These are phyloP conservation scores for Mamestra configurata DNA, from an alignment of 1,140 invertebrate genomes.

Conservation along the genomic window DNA sequence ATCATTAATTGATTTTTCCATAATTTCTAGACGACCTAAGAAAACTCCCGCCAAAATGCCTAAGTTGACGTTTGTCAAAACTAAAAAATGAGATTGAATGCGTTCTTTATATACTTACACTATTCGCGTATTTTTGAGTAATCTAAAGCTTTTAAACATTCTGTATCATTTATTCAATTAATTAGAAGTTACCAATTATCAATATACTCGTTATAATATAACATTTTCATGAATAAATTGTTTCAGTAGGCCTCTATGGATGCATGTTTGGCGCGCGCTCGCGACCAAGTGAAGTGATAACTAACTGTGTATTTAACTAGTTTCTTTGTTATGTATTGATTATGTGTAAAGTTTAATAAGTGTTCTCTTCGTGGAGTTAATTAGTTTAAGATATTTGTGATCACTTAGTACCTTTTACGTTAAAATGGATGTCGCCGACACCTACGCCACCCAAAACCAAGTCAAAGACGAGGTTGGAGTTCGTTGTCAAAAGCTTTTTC, in stretches of 20 bases:
- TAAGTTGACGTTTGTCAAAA: slow-evolving; percentile 17
- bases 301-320: not conserved
- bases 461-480: slow-evolving; percentile 97
- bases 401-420: not conserved
- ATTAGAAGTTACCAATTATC: not conserved
- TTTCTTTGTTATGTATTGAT: slow-evolving; percentile 21
- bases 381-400: slow-evolving; percentile 14
- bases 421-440: slow-evolving; percentile 91
- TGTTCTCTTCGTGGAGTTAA: not conserved
- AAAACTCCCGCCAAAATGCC: slow-evolving; percentile 32
- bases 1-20: too few species aligned
- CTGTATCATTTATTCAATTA: not conserved
- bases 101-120: not conserved
- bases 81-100: not conserved
- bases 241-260: not conserved
- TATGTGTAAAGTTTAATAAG: not conserved
- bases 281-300: not conserved
- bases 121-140: slow-evolving; percentile 22
- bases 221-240: not conserved
- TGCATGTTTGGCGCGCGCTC: not conserved
- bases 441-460: slow-evolving; percentile 89
- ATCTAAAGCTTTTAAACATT: not conserved
- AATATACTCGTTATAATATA: not conserved
- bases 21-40: not conserved
- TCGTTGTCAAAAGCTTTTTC: slow-evolving; percentile 97